These are phyloP conservation scores for Myotis daubentonii DNA, from an alignment of 2,797 vertebrate genomes.

Conservation along the genomic window DNA sequence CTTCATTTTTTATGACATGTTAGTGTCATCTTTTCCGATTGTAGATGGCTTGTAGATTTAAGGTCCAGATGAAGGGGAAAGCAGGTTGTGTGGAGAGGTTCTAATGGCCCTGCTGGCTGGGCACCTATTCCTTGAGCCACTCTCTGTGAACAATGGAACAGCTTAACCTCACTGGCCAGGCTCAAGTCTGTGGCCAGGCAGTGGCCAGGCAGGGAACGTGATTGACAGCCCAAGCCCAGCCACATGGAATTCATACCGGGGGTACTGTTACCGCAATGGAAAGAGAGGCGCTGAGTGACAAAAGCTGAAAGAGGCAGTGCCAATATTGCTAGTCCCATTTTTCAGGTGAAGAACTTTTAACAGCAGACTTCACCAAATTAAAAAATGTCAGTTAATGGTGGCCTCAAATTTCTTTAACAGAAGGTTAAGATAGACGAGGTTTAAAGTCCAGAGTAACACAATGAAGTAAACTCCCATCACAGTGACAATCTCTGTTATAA, in stretches of 20 bases:
- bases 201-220: background rate
- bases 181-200: background rate
- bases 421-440: background rate
- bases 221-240: background rate
- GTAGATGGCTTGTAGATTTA: background rate
- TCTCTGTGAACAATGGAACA: background rate
- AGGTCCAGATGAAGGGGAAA: background rate
- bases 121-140: background rate
- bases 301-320: background rate
- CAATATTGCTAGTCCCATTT: background rate
- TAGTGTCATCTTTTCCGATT: background rate
- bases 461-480: constrained; percentile 9
- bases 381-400: background rate
- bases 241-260: background rate
- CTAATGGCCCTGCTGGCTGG: too few relatives aligned
- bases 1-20: background rate
- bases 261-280: background rate
- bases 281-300: background rate
- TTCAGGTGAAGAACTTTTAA: background rate
- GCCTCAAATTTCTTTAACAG: background rate
- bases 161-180: background rate
- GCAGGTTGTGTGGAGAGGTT: background rate
- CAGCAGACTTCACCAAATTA: background rate
- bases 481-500: background rate
- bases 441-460: background rate